Evolutionary conservation across 2,113 vertebrate genomes (phyloP), one percentile per base, ranked within the genome.

Genomic region (Okapia johnstoni): DNA sequence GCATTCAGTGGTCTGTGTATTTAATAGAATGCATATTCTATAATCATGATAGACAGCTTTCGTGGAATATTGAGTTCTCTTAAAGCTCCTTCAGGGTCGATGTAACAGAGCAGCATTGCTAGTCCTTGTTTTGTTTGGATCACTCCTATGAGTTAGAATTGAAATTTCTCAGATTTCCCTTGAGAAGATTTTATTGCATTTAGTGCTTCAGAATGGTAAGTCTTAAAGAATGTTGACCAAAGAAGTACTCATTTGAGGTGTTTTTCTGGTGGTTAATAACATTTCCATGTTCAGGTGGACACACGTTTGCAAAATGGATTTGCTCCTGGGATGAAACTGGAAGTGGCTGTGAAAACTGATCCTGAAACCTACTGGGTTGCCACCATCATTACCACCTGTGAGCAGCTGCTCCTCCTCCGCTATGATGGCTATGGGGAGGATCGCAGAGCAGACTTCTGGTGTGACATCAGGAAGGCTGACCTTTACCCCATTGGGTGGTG

Each of bases 401-500:
- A 99, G 90, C 99, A 99, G 98, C 98, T 99, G 97, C 99, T 99
- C 26, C 99, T 99, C 21, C 98, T 99, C 30, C 99, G 99, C 88
- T 99, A 99, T 0, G 99, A 99, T 80, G 99, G 99, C 70, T 99
- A 99, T 12, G 99, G 99, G 43, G 99, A 99, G n/a, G 99, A 99
- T 98, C 99, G 99, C 33, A 99, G 99, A 13, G 99, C 99, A 0
- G 99, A 99, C 98, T 99, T 99, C 96, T 99, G 99, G 99, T 99
- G 99, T 79, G 99, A 99, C 98, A 99, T 99, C 97, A 99, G 99
- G 99, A 99, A 99, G 0, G 99, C 99, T 1, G 99, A 99, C 92
- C 99, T 99, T 89, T 99, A 99, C 94, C 99, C 99, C 36, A 98
- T 99, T 15, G 99, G 99, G 88, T 99, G 99, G 99, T 99, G 99